Evolutionary conservation across 2,797 vertebrate species (phyloP).

Genomic region (Eurystomus glaucurus): DNA sequence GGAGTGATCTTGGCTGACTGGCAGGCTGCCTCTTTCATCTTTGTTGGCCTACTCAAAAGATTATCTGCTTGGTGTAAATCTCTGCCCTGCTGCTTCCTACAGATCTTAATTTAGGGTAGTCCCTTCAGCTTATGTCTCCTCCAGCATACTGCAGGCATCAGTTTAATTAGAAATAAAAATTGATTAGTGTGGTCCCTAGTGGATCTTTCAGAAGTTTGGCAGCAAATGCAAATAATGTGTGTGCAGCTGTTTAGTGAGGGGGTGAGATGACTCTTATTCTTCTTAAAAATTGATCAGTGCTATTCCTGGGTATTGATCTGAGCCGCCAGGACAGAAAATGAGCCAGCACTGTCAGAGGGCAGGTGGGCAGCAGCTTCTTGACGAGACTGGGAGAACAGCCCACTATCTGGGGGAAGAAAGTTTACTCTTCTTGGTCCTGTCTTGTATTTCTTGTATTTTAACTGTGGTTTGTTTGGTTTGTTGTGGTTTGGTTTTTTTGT

Average conservation of each 20-base stretch:
- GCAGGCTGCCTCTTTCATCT: background rate
- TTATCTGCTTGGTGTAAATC: background rate
- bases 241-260: slow-evolving; percentile 7
- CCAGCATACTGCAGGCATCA: background rate
- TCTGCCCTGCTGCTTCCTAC: background rate
- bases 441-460: background rate
- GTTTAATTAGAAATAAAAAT: slow-evolving; percentile 69
- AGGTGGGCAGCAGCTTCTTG: background rate
- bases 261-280: background rate
- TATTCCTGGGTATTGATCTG: slow-evolving; percentile 31
- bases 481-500: too few species aligned
- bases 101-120: background rate
- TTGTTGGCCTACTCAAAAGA: background rate
- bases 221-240: background rate
- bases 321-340: background rate
- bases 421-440: background rate
- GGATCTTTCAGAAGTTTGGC: slow-evolving; percentile 38
- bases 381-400: background rate
- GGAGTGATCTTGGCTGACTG: background rate
- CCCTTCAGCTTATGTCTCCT: background rate
- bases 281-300: slow-evolving; percentile 39
- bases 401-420: background rate
- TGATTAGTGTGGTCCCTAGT: slow-evolving; percentile 32
- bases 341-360: background rate
- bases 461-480: background rate